Evolutionary conservation across 2,888 invertebrate genomes (phyloP).

Genomic region (Megastigmus dorsalis): DNA sequence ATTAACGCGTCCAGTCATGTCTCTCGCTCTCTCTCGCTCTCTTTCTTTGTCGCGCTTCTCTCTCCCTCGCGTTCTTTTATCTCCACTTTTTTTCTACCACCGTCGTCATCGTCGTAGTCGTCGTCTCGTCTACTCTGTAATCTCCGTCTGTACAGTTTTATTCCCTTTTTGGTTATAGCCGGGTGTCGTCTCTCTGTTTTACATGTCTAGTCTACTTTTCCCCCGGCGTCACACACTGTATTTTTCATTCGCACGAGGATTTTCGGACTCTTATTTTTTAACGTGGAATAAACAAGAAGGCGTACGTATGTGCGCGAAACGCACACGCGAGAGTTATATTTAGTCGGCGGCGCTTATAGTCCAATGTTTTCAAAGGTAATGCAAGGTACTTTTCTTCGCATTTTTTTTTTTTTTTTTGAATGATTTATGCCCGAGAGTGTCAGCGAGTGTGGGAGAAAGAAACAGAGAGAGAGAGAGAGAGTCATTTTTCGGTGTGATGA

Average conservation of each 20-base stretch:
- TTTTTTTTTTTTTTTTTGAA: conserved; percentile 26
- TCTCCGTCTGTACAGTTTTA: conserved; percentile 43
- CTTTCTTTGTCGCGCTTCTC: not conserved
- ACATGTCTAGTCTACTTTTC: conserved; percentile 29
- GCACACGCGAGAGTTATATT: conserved; percentile 21
- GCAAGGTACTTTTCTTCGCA: not conserved
- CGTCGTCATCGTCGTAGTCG: conserved; percentile 7
- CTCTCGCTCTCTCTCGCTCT: conserved; percentile 4
- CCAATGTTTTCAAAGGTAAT: conserved; percentile 39
- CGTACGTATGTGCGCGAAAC: conserved; percentile 13
- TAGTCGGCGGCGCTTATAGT: conserved; percentile 29
- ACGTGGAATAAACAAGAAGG: not conserved
- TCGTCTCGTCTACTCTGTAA: conserved; percentile 38
- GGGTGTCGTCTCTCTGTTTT: conserved; percentile 22
- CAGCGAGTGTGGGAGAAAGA: too few species aligned
- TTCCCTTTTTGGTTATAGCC: conserved; percentile 35
- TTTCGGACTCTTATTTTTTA: not conserved
- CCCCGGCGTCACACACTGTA: not conserved
- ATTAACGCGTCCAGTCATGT: conserved; percentile 43
- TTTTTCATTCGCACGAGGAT: conserved; percentile 8
- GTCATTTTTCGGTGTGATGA: conserved; percentile 40
- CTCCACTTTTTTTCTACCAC: not conserved
- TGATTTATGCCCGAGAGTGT: conserved; percentile 35
- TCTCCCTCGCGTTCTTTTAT: conserved; percentile 4
- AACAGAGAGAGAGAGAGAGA: too few species aligned